Base-by-base conservation (phyloP, 2,888 invertebrate genomes). In the Hydropsyche betteni region DNA sequence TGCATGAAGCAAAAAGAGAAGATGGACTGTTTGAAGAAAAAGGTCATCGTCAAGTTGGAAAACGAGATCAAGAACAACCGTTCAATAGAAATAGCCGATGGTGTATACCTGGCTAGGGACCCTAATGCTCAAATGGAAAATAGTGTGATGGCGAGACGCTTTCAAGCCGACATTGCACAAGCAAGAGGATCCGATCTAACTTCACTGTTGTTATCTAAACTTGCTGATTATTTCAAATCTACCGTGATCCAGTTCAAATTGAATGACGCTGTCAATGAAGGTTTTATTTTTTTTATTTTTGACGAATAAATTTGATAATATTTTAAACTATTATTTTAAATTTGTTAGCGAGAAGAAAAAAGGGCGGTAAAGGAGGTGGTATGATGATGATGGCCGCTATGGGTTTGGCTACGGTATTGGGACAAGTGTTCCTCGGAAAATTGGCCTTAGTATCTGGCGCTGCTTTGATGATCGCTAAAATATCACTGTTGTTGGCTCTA, bases 371-470 rank as follows among this genome's bases (percentile, higher is more conserved):
- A 58, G 61, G 58, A 58, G 76, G 71, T 53, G 55, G 68, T 33
- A 75, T 76, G 8, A 55, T 79, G 6, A 68, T 79, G 76, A 72
- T 68, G 33, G 77, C 73, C 24, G 79, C 89, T 77, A 83, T 90
- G 79, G 91, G 90, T 12, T 85, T 90, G 83, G 85, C 89, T 78
- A 90, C 90, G 58, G 89, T 91, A 85, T 85, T 91, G 83, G 89
- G 89, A 2, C 91, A 91, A 83, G 84, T 92, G 84, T 89, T 91
- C 77, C 89, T 91, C 82, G 90, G 91, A 36, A 91, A 92, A 84
- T 88, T 92, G 76, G 90, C 91, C 5, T 86, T 92, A 77, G 85
- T 92, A 80, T 91, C 92, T 0, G 91, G 91, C 61, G 89, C 91
- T 7, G 92, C 92, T 4, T 84, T 92, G 76, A 84, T 92, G 74